A percentile compares a stretch with the other conserved stretches of the same genome.
These are phyloP conservation scores for Aplochiton taeniatus DNA, from an alignment of 2,797 vertebrate species.

Conservation along the genomic window DNA sequence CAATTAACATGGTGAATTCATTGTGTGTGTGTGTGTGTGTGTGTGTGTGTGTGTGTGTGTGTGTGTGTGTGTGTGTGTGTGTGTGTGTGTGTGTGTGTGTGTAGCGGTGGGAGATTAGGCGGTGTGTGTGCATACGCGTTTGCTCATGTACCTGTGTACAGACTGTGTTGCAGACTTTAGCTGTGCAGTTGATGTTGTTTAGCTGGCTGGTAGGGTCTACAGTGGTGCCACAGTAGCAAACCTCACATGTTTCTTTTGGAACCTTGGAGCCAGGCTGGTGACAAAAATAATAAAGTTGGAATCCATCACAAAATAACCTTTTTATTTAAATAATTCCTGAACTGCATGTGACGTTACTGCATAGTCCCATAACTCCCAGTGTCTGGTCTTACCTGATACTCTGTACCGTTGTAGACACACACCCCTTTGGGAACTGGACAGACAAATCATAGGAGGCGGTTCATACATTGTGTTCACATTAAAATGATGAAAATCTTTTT, in stretches of 20 bases:
- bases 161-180: constrained; percentile 34
- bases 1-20: not conserved
- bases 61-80: not conserved
- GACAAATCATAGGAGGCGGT: constrained; percentile 21
- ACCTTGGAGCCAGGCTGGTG: constrained; percentile 80
- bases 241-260: constrained; percentile 75
- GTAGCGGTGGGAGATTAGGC: not conserved
- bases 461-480: not conserved
- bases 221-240: constrained; percentile 73
- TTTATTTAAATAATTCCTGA: too few relatives aligned
- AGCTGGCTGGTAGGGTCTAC: constrained; percentile 65
- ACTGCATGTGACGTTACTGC: too few relatives aligned
- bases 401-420: constrained; percentile 69
- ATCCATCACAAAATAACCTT: not conserved
- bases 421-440: constrained; percentile 65
- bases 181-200: constrained; percentile 71
- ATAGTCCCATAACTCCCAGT: not conserved
- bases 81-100: not conserved
- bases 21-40: not conserved
- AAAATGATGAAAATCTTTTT: not conserved
- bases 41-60: not conserved
- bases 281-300: not conserved
- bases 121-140: not conserved
- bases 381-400: constrained; percentile 73
- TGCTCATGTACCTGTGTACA: constrained; percentile 42